These are phyloP conservation scores for Lamellibrachia luymesi DNA, from an alignment of 1,140 invertebrate genomes.

Conservation along the genomic window DNA sequence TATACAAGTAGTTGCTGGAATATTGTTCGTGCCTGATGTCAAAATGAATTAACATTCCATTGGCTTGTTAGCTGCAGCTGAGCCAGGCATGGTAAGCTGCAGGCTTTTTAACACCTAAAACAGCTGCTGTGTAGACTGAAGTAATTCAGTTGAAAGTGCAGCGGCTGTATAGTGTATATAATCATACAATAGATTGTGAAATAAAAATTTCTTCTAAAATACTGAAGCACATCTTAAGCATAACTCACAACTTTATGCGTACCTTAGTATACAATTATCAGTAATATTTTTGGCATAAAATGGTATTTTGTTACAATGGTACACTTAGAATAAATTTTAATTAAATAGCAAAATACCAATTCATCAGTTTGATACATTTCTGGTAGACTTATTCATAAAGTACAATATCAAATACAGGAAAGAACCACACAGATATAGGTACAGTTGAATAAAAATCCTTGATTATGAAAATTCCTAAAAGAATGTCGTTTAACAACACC, in stretches of 20 bases:
- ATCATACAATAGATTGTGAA: background rate
- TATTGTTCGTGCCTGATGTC: background rate
- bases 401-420: background rate
- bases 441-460: background rate
- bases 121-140: background rate
- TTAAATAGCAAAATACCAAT: background rate
- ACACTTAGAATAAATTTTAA: background rate
- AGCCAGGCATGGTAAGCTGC: background rate
- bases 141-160: background rate
- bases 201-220: background rate
- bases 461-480: too few relatives aligned
- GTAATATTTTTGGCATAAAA: background rate
- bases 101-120: background rate
- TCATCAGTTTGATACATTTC: background rate
- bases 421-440: background rate
- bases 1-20: background rate
- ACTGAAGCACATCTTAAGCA: background rate
- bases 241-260: background rate
- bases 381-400: too few relatives aligned
- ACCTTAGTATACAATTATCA: background rate
- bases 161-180: background rate
- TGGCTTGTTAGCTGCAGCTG: background rate
- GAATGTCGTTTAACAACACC: background rate
- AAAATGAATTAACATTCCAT: background rate
- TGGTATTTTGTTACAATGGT: background rate